Evolutionary conservation across 2,888 invertebrate genomes (phyloP), one percentile per base, ranked within the genome.

Genomic region (Cryptocephalus moraei): DNA sequence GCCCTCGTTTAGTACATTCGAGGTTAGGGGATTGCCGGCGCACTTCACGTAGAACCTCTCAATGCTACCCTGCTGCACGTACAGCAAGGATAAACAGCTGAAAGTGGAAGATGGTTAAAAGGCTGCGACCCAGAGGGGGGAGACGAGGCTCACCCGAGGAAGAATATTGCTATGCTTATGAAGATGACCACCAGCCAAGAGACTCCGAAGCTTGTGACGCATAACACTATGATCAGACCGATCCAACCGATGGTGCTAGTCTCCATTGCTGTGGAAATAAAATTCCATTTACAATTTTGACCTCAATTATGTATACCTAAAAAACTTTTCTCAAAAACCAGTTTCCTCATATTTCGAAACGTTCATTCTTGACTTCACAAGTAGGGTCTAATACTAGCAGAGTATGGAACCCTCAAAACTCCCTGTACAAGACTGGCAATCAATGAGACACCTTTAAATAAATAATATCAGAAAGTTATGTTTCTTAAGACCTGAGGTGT

Each of bases 171-270:
- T 34, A 65, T 44, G 52, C 66, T 59, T 40, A 64, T 48, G 47
- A 65, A 49, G 42, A 66, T 51, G 41, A 65, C 67, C 40, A 70
- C 47, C 49, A 69, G 67, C 64, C 69, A 69, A 53, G 64, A 68
- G 32, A 70, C 48, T 31, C 73, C 73, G 57, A 73, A 71, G 49
- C 67, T 68, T 39, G 70, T 67, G 42, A 71, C 50, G 57, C 67
- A 68, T 43, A 73, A 58, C 46, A 67, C 53, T 47, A 67, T 52
- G 50, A 73, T 66, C 44, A 73, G 61, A 42, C 66, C 59, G 50
- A 65, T 57, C 73, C 73, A 74, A 48, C 67, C 68, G 45, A 55
- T 52, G 46, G 62, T 58, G 43, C 54, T 58, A 36, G 56, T 52
- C 52, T 64, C 63, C 64, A 64, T 63, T 48, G 55, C 50, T 49